Conservation (phyloP, 2,113 vertebrate genomes). For the Phycodurus eques region DNA sequence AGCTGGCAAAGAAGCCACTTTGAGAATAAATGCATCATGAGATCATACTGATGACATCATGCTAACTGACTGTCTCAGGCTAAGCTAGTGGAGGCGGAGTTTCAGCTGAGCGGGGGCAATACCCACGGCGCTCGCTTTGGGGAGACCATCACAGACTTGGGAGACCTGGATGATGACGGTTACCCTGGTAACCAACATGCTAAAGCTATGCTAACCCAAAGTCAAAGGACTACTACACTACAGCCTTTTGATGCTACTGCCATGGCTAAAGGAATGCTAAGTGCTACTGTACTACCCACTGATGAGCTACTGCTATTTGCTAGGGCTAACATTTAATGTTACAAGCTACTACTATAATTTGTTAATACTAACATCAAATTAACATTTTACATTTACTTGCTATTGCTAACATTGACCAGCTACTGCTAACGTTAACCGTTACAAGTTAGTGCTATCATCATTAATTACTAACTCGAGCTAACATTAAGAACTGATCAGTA, state of each 20-base stretch:
- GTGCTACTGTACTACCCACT: not conserved
- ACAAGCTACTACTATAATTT: no score
- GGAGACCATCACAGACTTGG: constrained; percentile 85
- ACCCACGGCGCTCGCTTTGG: constrained; percentile 89
- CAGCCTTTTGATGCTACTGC: no score
- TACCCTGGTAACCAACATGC: constrained; percentile 79
- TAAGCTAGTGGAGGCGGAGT: constrained; percentile 77
- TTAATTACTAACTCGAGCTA: not conserved
- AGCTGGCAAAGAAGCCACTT: constrained; percentile 7
- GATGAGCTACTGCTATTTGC: not conserved
- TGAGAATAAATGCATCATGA: not conserved
- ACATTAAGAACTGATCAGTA: no score
- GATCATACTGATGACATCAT: no score
- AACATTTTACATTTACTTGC: no score
- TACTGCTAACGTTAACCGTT: not conserved
- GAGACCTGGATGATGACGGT: constrained; percentile 93
- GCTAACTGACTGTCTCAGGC: constrained; percentile 37
- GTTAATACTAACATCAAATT: no score
- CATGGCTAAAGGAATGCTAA: not conserved
- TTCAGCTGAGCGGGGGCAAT: constrained; percentile 79
- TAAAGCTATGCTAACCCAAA: not conserved
- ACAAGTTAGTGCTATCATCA: not conserved
- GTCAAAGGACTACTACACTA: not conserved
- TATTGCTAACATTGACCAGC: no score
- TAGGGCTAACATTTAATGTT: no score